Base-by-base conservation (phyloP, 1,140 invertebrate genomes). In the Musca domestica region DNA sequence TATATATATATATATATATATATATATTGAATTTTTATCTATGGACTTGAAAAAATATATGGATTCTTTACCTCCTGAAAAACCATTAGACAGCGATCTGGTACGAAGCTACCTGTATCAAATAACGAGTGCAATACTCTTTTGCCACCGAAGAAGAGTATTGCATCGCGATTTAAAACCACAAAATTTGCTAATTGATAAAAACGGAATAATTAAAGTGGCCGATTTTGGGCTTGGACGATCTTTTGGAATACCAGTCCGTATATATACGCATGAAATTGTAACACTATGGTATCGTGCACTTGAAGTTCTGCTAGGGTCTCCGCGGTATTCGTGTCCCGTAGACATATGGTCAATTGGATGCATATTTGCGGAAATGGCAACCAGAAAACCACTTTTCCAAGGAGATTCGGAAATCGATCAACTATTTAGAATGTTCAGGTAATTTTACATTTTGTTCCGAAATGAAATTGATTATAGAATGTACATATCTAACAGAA, bases 1-100 rank as follows among this genome's bases (percentile, higher is more conserved):
- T n/a, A n/a, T n/a, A n/a, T n/a, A n/a, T n/a, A n/a, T n/a, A n/a
- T n/a, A n/a, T n/a, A n/a, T 99, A 0, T 98, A 96, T 83, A 83
- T 99, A 64, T 95, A 99, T 64, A 99, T 99, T 85, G 98, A 99
- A 82, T 99, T 94, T 83, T 84, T 99, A 0, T 92, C 92, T 6
- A 98, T 99, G 95, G 98, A 99, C 83, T 84, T 99, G 67, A 99
- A 98, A 79, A 95, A 96, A 81, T 99, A 97, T 76, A 90, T 99
- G 85, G 97, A 99, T 82, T 90, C 87, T 22, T 86, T 98, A 67
- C 89, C 89, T 12, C 83, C 74, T 72, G 88, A 87, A 15, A 88
- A 90, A 70, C 81, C 84, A 3, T 87, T 96, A 85, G 88, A 93
- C 68, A 86, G 87, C 68, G 84, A 83, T 70, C 83, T 85, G 69